Base-by-base conservation (phyloP, 2,888 invertebrate species). In the Pollenia angustigena region DNA sequence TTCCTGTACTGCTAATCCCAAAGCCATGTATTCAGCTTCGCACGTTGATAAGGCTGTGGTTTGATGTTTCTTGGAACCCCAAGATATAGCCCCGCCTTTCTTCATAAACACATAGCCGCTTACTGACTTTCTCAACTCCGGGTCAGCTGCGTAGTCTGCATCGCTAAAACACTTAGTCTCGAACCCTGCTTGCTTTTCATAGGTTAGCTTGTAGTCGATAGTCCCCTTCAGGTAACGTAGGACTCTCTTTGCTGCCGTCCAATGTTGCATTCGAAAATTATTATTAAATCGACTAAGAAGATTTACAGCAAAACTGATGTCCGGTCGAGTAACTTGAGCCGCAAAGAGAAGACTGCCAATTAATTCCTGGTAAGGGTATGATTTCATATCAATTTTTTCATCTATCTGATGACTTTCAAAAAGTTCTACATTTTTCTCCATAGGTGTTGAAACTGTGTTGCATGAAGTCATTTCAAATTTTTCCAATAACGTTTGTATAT, bases 241-340 rank as follows among this genome's bases (percentile, higher is more conserved):
- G 10, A 66, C n/a, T 32, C 62, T 18, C 14, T 75, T 75, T 42
- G 75, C 75, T 50, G 82, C 82, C 9, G 10, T n/a, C n/a, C n/a
- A n/a, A n/a, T n/a, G n/a, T n/a, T n/a, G n/a, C n/a, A n/a, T 80
- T 18, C 69, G 18, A 42, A 58, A 71, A 54, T 42, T 44, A 32
- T 79, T 71, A 42, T 52, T 81, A 16, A 71, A 85, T 12, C 71
- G 66, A 18, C 85, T 85, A 16, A 85, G 76, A 4, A 72, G 11
- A 48, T 80, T 81, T 12, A 85, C 81, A 11, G 76, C 74, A 32
- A 11, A 81, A 50, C 74, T 16, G 1, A 85, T 85, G 18, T 85
- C 60, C 14, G 81, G 85, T 18, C 71, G 16, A 1, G 82, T 69
- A 1, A 85, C 16, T 60, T 75, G 74, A 8, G 71, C 78, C 12